These are phyloP conservation scores for Halisarca cf. caerulea DNA, from an alignment of 37 sponge, comb jelly and placozoan species.

Conservation along the genomic window DNA sequence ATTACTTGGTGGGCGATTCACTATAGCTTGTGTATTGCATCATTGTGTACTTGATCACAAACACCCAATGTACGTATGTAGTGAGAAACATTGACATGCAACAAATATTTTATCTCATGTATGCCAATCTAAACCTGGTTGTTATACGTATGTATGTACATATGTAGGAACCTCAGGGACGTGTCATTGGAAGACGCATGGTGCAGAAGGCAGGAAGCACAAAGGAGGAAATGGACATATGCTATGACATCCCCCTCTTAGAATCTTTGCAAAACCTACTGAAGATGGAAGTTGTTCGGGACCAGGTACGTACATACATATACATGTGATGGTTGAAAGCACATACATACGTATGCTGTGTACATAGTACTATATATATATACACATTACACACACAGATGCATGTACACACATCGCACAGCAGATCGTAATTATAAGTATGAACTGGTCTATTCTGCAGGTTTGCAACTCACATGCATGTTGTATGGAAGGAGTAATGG, in stretches of 20 bases:
- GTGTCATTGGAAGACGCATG: neutral
- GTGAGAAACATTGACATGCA: neutral
- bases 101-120: neutral
- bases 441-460: neutral
- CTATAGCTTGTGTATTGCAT: neutral
- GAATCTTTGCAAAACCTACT: conserved; percentile 3
- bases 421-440: too few species aligned
- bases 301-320: neutral
- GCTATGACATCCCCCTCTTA: conserved; percentile 21
- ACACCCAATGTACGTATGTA: neutral
- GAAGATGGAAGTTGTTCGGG: conserved; percentile 3
- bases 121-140: neutral
- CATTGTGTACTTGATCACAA: neutral
- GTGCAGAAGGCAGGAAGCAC: neutral
- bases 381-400: too few species aligned
- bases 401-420: too few species aligned
- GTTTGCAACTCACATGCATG: neutral
- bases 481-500: neutral
- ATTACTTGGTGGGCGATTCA: neutral
- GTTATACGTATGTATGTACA: neutral
- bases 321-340: too few species aligned
- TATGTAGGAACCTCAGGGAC: neutral
- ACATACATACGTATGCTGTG: too few species aligned
- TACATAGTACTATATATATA: too few species aligned
- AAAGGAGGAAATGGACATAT: conserved; percentile 16